Percentiles rank a stretch among this genome's conserved stretches.
Evolutionary conservation across 2,888 invertebrate species (phyloP).

Genomic region (Microctonus aethiopoides): DNA sequence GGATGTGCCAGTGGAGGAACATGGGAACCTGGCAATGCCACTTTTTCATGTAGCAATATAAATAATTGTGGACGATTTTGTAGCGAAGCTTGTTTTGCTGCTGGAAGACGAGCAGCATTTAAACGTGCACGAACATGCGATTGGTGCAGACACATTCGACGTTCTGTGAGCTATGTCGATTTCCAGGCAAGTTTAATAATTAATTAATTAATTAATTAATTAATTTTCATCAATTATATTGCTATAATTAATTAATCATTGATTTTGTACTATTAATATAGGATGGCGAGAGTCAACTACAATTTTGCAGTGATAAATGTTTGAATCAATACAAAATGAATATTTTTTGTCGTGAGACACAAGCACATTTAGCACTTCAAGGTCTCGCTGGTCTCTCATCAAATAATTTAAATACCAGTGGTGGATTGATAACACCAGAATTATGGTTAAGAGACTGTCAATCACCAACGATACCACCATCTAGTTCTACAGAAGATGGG

Average conservation of each 20-base stretch:
- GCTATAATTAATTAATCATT: neutral
- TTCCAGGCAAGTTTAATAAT: slow-evolving; percentile 69
- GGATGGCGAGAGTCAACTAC: slow-evolving; percentile 90
- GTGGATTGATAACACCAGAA: slow-evolving; percentile 86
- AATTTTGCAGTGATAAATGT: slow-evolving; percentile 93
- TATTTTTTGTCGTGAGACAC: slow-evolving; percentile 93
- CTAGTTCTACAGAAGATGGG: slow-evolving; percentile 56
- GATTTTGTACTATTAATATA: slow-evolving; percentile 63
- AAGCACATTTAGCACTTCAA: slow-evolving; percentile 86
- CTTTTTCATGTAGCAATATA: slow-evolving; percentile 58
- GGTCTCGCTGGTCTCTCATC: slow-evolving; percentile 44
- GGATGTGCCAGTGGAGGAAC: slow-evolving; percentile 70
- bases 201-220: slow-evolving; percentile 1
- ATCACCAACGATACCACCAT: slow-evolving; percentile 74
- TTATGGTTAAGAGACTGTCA: slow-evolving; percentile 88
- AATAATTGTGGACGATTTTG: slow-evolving; percentile 74
- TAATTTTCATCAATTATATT: slow-evolving; percentile 16
- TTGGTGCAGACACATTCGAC: slow-evolving; percentile 91
- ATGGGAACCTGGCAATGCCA: slow-evolving; percentile 67
- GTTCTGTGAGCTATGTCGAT: slow-evolving; percentile 91
- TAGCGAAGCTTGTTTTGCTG: slow-evolving; percentile 91
- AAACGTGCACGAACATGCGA: slow-evolving; percentile 93
- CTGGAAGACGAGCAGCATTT: slow-evolving; percentile 88
- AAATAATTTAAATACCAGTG: slow-evolving; percentile 56
- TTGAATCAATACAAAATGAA: slow-evolving; percentile 97